Percentiles rank a stretch among this genome's conserved stretches.
Conservation (phyloP, 2,113 vertebrate species). For the Galeopterus variegatus region DNA sequence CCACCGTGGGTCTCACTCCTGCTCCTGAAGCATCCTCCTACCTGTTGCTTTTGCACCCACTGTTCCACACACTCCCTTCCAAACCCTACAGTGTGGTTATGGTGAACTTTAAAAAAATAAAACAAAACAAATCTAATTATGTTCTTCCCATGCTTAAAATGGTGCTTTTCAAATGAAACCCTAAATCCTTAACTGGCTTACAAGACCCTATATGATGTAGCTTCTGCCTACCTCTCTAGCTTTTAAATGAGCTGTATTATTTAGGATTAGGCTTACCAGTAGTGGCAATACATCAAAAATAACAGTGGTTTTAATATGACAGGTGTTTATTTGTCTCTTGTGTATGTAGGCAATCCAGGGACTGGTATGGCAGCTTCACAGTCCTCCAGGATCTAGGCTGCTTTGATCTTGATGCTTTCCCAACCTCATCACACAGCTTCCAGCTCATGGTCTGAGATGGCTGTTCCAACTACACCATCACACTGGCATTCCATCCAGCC, state of each 20-base stretch:
- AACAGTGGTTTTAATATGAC: not conserved
- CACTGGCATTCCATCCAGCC: not conserved
- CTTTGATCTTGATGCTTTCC: not conserved
- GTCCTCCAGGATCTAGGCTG: not conserved
- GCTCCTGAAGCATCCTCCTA: not conserved
- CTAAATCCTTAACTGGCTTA: not conserved
- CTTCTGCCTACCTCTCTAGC: not conserved
- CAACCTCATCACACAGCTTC: not conserved
- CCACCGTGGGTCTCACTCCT: not conserved
- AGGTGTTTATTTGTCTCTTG: not conserved
- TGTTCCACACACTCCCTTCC: not conserved
- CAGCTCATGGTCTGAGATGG: not conserved
- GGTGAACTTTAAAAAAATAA: not conserved
- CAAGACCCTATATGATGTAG: not conserved
- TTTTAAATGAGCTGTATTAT: not conserved
- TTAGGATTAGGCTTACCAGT: not conserved
- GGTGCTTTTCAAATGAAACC: slow-evolving; percentile 7
- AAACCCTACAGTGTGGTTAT: not conserved
- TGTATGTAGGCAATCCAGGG: not conserved
- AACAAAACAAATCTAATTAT: not conserved
- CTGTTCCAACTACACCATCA: not conserved
- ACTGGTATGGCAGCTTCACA: not conserved
- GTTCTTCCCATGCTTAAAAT: not conserved
- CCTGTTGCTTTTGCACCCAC: not conserved
- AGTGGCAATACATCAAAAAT: not conserved